A percentile compares a stretch with the other conserved stretches of the same genome.
These are phyloP conservation scores for Mesembrinibis cayennensis DNA, from an alignment of 2,113 vertebrate species.

Conservation along the genomic window DNA sequence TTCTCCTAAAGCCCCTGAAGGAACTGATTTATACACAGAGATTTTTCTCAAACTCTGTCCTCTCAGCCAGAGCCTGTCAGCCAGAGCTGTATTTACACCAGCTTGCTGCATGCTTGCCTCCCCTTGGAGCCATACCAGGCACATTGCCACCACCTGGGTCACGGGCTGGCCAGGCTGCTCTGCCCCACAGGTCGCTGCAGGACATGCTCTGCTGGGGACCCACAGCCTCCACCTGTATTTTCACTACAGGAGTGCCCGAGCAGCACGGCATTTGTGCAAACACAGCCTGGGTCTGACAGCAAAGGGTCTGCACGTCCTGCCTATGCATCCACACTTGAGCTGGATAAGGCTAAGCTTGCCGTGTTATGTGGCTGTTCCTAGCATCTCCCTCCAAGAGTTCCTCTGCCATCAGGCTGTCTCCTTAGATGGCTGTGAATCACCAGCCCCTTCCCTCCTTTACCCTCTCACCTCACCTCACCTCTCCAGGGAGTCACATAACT, in stretches of 20 bases:
- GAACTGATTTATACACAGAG: not conserved
- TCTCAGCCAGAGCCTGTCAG: not conserved
- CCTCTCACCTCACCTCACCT: not conserved
- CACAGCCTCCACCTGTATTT: not conserved
- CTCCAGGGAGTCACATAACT: not conserved
- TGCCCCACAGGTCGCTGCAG: fast-evolving
- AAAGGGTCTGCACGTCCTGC: not conserved
- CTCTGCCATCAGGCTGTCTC: not conserved
- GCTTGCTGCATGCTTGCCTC: not conserved
- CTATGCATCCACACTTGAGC: not conserved
- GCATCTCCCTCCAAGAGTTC: not conserved
- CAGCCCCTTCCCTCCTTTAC: not conserved
- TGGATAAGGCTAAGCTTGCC: not conserved
- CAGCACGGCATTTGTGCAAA: not conserved
- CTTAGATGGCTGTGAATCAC: not conserved
- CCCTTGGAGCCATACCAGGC: fast-evolving
- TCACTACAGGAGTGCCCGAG: not conserved
- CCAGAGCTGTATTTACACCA: not conserved
- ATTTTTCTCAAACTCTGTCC: not conserved
- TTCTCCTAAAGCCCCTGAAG: not conserved
- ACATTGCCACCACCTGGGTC: not conserved
- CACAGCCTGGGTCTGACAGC: not conserved
- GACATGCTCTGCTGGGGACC: not conserved
- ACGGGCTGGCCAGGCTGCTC: not conserved
- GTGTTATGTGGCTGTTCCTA: fast-evolving